A percentile compares a stretch with the other conserved stretches of the same genome.
Evolutionary conservation across 1,140 invertebrate genomes (phyloP).

Genomic region (Ceratosolen fusciceps): DNA sequence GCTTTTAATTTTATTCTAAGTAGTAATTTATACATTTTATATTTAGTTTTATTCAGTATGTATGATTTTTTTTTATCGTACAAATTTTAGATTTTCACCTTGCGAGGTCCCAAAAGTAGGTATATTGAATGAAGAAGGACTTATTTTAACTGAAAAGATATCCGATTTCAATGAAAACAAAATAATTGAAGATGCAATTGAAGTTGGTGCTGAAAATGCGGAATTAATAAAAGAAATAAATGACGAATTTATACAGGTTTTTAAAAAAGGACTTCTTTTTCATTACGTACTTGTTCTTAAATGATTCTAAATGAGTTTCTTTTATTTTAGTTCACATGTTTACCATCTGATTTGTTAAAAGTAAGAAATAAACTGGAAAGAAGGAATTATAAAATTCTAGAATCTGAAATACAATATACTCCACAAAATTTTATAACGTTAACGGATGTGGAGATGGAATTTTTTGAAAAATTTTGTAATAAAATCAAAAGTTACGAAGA

Average conservation of each 20-base stretch:
- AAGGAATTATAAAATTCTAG: constrained; percentile 68
- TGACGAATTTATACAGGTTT: constrained; percentile 64
- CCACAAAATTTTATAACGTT: constrained; percentile 65
- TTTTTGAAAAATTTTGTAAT: constrained; percentile 62
- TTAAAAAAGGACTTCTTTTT: constrained; percentile 15
- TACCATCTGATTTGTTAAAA: constrained; percentile 56
- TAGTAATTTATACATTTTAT: no score
- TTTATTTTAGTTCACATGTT: constrained; percentile 68
- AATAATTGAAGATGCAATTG: constrained; percentile 77
- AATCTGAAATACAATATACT: constrained; percentile 68
- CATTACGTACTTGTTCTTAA: not conserved
- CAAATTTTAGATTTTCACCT: constrained; percentile 45
- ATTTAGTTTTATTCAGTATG: no score
- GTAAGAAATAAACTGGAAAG: constrained; percentile 64
- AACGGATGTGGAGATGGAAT: constrained; percentile 65
- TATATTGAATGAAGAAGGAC: constrained; percentile 73
- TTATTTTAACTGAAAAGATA: constrained; percentile 66
- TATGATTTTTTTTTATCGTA: no score
- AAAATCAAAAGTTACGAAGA: constrained; percentile 69
- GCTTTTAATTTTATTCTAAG: no score
- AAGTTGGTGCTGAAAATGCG: constrained; percentile 76
- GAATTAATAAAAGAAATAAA: constrained; percentile 67
- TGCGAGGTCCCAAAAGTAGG: constrained; percentile 57
- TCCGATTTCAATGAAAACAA: constrained; percentile 65
- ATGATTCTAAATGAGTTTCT: constrained; percentile 24